These are phyloP conservation scores for Ophion obscuratus DNA, from an alignment of 2,888 invertebrate species.

Conservation along the genomic window DNA sequence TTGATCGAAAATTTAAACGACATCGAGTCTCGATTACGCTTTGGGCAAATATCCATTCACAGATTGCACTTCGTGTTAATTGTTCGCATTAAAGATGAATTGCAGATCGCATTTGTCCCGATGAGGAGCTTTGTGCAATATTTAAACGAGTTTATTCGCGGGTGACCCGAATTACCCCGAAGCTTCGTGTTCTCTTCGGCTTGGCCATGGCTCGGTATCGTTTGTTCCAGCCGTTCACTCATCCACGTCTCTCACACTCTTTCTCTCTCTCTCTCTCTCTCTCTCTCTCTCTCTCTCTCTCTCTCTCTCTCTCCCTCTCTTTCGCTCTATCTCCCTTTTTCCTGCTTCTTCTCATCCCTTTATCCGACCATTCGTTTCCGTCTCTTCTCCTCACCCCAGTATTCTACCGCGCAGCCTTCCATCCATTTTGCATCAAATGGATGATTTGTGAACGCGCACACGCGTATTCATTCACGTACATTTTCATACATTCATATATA, in stretches of 20 bases:
- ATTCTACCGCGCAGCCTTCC: constrained; percentile 56
- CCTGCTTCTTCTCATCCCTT: constrained; percentile 17
- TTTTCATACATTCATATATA: constrained; percentile 15
- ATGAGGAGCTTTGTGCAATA: not conserved
- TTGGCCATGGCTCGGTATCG: constrained; percentile 38
- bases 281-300: constrained; percentile 34
- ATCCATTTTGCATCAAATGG: constrained; percentile 76
- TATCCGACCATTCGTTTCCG: constrained; percentile 20
- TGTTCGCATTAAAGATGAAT: not conserved
- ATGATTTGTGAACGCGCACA: constrained; percentile 74
- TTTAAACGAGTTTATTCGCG: constrained; percentile 15
- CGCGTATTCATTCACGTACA: constrained; percentile 30
- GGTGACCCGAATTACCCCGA: constrained; percentile 25
- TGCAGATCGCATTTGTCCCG: not conserved
- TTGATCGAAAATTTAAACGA: not conserved
- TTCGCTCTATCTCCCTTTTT: constrained; percentile 16
- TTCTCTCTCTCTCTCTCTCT: constrained; percentile 43
- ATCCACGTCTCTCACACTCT: constrained; percentile 47
- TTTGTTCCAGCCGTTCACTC: constrained; percentile 43
- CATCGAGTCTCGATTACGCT: not conserved
- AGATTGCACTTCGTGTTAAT: not conserved
- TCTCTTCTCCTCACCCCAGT: constrained; percentile 32
- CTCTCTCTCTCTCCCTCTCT: constrained; percentile 51
- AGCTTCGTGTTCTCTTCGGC: constrained; percentile 19
- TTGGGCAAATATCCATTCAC: not conserved